Evolutionary conservation across 92 coral and sea anemone genomes (phyloP), one percentile per base, ranked within the genome.

Genomic region (Muricea muricata): DNA sequence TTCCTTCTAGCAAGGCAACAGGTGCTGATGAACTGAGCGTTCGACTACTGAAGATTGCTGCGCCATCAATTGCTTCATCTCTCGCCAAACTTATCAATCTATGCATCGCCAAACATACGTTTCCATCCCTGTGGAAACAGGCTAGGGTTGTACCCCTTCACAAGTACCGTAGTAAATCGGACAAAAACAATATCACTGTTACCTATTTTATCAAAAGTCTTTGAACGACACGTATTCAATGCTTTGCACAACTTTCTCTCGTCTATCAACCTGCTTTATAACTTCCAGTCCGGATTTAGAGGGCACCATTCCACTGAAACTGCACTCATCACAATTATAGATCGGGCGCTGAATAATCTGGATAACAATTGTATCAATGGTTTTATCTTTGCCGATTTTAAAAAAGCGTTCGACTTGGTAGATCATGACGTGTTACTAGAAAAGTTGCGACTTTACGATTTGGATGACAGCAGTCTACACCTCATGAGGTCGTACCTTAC

Each of bases 401-500:
- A 35, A 17, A 83, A 83, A 55, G 80, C 87, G 1, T 83, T 83
- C 20, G 72, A 70, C 24, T 68, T 66, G 20, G 66, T 81, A 0
- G 7, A 34, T 25, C 45, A 73, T 47, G 32, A 65, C n/a, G 45
- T 65, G 11, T 39, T 69, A 48, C 33, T 82, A 30, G 8, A 47
- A 6, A 70, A 86, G 11, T 42, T 86, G 17, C 73, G 63, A 14
- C 73, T 75, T n/a, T 82, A 87, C 74, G 91, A 79, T 33, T 68
- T 87, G 7, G 87, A 81, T 8, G 72, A 74, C 18, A 4, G 18
- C 67, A 82, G 78, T 24, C 25, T 48, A 57, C n/a, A 6, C 6
- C 61, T 87, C 7, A 26, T 87, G 78, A 58, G 41, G 21, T 87
- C 87, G n/a, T 87, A 37, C 52, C 83, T 81, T 74, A 17, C 32